Percentiles rank a stretch among this genome's conserved stretches.
Conservation (phyloP, 2,113 vertebrate species). For the Furnarius figulus region DNA sequence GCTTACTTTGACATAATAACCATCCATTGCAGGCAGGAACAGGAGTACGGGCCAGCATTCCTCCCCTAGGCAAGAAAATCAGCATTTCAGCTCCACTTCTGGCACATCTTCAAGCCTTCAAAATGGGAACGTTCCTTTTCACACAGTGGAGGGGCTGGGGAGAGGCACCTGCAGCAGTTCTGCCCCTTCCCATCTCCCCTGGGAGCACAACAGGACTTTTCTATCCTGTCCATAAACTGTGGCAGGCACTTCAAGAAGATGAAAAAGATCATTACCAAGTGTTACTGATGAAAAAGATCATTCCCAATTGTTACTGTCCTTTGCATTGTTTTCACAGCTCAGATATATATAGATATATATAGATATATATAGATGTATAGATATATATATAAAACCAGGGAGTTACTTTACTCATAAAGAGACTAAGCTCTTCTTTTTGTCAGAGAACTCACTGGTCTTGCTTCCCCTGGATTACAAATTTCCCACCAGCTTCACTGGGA, state of each 20-base stretch:
- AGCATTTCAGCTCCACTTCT: not conserved
- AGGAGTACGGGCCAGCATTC: no score
- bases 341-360: no score
- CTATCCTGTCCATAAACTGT: not conserved
- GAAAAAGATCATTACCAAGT: not conserved
- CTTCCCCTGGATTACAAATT: not conserved
- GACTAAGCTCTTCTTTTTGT: not conserved
- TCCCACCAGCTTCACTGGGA: not conserved
- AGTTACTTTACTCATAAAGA: not conserved
- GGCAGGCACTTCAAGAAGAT: not conserved
- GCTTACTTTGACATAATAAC: not conserved
- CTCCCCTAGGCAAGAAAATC: not conserved
- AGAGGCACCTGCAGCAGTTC: not conserved
- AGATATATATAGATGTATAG: no score
- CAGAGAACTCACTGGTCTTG: not conserved
- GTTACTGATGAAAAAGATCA: not conserved
- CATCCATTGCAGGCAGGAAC: not conserved
- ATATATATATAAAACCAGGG: not conserved
- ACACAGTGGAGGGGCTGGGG: not conserved
- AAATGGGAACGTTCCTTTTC: not conserved
- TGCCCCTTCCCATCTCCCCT: not conserved
- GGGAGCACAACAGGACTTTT: not conserved
- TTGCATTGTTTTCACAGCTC: not conserved
- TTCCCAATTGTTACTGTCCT: not conserved
- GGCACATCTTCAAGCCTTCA: not conserved